A percentile compares a stretch with the other conserved stretches of the same genome.
Conservation (phyloP, 1,140 invertebrate species). For the Planococcus citri region DNA sequence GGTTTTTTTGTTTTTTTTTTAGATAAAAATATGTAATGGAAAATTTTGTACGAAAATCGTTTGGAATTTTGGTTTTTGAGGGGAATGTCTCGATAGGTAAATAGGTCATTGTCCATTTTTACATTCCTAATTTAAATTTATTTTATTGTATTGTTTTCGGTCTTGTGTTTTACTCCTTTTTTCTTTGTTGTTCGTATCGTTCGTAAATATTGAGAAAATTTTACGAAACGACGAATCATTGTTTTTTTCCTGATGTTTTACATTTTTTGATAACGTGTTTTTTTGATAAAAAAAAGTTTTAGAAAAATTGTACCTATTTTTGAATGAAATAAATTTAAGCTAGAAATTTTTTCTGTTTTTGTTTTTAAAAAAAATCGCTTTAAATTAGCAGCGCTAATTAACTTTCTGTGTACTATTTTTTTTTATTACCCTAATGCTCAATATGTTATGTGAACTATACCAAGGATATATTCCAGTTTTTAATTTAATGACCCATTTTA, state of each 20-base stretch:
- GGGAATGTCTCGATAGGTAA: background rate
- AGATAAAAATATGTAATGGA: background rate
- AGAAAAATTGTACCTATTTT: background rate
- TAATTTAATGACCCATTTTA: slow-evolving; percentile 1
- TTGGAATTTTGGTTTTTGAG: background rate
- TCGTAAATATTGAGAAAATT: no score
- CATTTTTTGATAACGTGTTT: background rate
- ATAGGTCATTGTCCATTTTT: background rate
- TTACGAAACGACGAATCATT: background rate
- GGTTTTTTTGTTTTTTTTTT: no score
- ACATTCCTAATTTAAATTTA: background rate
- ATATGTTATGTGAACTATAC: background rate
- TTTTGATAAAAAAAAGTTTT: background rate
- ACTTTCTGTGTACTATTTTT: background rate
- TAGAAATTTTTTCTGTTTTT: background rate
- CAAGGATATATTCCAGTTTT: background rate
- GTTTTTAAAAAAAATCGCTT: no score
- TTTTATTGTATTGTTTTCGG: no score
- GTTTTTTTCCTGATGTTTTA: background rate
- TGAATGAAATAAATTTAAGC: background rate
- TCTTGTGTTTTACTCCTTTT: no score
- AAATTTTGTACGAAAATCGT: no score
- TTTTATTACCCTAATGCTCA: background rate
- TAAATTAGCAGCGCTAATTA: background rate
- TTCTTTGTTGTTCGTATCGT: no score